phyloP scores from a whole-genome alignment of 2,888 invertebrate species.

The Drosophila vallismaia region DNA sequence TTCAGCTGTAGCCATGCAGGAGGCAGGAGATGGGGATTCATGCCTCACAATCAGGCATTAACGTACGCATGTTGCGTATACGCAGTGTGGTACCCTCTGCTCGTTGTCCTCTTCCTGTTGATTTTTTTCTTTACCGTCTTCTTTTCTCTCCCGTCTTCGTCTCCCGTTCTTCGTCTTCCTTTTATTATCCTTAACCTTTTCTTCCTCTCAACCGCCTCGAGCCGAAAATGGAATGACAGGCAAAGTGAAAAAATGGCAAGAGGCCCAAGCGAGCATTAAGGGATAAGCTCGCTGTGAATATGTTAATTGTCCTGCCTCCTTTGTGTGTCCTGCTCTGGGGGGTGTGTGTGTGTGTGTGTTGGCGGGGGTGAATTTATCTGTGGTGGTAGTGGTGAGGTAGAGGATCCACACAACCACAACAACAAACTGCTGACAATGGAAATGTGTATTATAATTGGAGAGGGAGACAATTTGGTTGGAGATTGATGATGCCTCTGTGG shows the following conservation, averaged over 20 bases:
- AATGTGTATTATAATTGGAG: conserved; percentile 41
- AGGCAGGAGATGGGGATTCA: too few species aligned
- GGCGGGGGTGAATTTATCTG: too few species aligned
- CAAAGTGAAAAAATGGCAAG: conserved; percentile 46
- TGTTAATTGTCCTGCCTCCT: conserved; percentile 61
- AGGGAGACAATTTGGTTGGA: conserved; percentile 29
- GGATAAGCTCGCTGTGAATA: conserved; percentile 68
- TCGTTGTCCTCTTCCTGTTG: neutral
- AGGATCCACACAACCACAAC: neutral
- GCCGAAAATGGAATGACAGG: conserved; percentile 36
- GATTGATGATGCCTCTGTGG: conserved; percentile 37
- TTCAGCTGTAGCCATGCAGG: too few species aligned
- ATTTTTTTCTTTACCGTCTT: neutral
- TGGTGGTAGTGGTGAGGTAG: neutral
- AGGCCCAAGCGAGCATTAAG: conserved; percentile 55
- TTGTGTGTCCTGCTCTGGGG: neutral
- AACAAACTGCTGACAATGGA: conserved; percentile 43
- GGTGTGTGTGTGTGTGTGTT: too few species aligned
- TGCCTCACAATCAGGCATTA: neutral
- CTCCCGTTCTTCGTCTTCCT: too few species aligned
- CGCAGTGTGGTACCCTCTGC: conserved; percentile 30
- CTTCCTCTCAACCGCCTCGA: conserved; percentile 14
- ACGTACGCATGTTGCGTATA: conserved; percentile 39
- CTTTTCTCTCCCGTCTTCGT: neutral
- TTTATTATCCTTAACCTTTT: conserved; percentile 10